phyloP scores from a whole-genome alignment of 2,797 vertebrate genomes.

The Pseudopleuronectes americanus region DNA sequence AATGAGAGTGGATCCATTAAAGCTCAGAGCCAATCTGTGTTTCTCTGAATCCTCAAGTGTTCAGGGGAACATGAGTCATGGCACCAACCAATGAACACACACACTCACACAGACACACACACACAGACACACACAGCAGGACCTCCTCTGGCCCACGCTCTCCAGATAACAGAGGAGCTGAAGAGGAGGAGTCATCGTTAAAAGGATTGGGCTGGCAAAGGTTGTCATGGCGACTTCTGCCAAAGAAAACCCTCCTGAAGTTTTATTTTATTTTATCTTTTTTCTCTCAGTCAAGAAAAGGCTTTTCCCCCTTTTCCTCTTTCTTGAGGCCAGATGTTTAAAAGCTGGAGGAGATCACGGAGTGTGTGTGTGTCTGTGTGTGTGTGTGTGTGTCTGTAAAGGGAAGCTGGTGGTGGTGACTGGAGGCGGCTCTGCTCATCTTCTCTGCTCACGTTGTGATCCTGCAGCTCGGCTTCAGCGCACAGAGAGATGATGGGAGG shows the following conservation, averaged over 20 bases:
- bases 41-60: constrained; percentile 29
- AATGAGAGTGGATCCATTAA: constrained; percentile 22
- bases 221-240: constrained; percentile 61
- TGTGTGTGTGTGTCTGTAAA: neutral
- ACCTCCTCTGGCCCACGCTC: constrained; percentile 22
- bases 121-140: neutral
- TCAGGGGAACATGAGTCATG: constrained; percentile 49
- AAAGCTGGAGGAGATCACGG: constrained; percentile 30
- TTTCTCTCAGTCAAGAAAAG: constrained; percentile 19
- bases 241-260: constrained; percentile 49
- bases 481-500: neutral
- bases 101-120: constrained; percentile 1
- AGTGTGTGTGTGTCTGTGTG: neutral
- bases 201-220: constrained; percentile 58
- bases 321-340: neutral
- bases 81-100: no score
- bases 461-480: no score
- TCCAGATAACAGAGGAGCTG: constrained; percentile 46
- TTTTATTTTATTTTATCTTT: constrained; percentile 25
- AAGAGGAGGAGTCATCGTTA: constrained; percentile 55
- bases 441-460: neutral
- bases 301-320: constrained; percentile 13
- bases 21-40: constrained; percentile 28
- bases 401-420: constrained; percentile 12
- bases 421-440: constrained; percentile 7